Evolutionary conservation across 2,888 invertebrate species (phyloP).

Genomic region (Leistus spinibarbis): DNA sequence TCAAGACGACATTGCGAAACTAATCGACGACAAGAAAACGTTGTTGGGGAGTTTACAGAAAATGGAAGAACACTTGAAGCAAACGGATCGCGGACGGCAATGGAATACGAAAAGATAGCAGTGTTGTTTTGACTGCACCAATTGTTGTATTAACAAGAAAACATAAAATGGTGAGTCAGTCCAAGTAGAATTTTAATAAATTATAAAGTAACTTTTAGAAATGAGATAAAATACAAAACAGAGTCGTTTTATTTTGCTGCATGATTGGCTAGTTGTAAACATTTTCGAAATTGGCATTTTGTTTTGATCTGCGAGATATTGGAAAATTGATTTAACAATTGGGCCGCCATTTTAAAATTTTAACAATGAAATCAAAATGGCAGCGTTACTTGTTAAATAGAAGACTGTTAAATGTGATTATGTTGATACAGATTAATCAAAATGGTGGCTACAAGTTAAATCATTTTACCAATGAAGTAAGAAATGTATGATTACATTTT

Average conservation of each 20-base stretch:
- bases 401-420: neutral
- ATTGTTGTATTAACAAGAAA: slow-evolving; percentile 67
- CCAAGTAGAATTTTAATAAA: slow-evolving; percentile 13
- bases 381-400: neutral
- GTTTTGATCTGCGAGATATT: neutral
- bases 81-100: slow-evolving; percentile 51
- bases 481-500: slow-evolving; percentile 5
- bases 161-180: slow-evolving; percentile 33
- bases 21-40: slow-evolving; percentile 76
- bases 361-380: too few relatives aligned
- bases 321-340: neutral
- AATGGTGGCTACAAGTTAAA: slow-evolving; percentile 15
- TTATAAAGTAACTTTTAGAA: neutral
- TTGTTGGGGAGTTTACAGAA: slow-evolving; percentile 72
- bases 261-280: neutral
- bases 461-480: neutral
- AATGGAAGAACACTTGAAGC: slow-evolving; percentile 64
- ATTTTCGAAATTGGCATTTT: neutral
- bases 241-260: neutral
- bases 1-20: slow-evolving; percentile 73
- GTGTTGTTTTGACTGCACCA: slow-evolving; percentile 73
- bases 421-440: slow-evolving; percentile 1
- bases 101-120: slow-evolving; percentile 72
- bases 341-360: neutral
- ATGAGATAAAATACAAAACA: neutral